Percentiles rank a stretch among this genome's conserved stretches.
These are phyloP conservation scores for Polypterus senegalus DNA, from an alignment of 2,113 vertebrate genomes.

Conservation along the genomic window DNA sequence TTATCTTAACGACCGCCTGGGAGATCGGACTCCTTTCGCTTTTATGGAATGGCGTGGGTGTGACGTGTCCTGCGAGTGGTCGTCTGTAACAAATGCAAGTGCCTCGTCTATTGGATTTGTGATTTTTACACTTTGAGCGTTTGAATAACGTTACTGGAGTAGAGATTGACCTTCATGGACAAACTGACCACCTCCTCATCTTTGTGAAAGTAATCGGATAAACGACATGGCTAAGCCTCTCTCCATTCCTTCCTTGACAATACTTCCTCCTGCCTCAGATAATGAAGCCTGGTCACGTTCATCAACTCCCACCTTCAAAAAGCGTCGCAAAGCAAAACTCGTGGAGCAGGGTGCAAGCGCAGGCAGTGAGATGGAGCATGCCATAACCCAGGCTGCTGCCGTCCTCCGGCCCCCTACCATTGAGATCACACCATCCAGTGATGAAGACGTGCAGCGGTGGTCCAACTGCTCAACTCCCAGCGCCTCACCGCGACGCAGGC, in stretches of 20 bases:
- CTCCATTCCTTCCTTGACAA: constrained; percentile 40
- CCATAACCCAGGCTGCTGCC: constrained; percentile 12
- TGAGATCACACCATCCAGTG: constrained; percentile 19
- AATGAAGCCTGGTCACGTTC: constrained; percentile 54
- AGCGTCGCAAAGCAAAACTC: constrained; percentile 5
- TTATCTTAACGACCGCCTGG: no score
- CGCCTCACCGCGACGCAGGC: constrained; percentile 41
- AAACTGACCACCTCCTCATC: no score
- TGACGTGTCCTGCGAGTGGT: no score
- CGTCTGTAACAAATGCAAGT: no score
- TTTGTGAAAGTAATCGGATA: no score
- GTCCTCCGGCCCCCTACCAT: constrained; percentile 22
- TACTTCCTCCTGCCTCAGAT: constrained; percentile 49
- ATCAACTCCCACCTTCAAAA: constrained; percentile 35
- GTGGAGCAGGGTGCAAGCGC: not conserved
- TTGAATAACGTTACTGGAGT: no score
- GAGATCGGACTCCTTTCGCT: no score
- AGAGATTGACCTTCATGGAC: no score
- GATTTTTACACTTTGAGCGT: no score
- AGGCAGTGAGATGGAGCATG: not conserved
- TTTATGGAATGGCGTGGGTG: no score
- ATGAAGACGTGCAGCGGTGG: constrained; percentile 22
- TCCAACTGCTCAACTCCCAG: constrained; percentile 48
- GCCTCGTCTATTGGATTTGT: no score
- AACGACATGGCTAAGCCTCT: constrained; percentile 27